phyloP scores from a whole-genome alignment of 2,113 vertebrate species.

The Hypanus sabinus region DNA sequence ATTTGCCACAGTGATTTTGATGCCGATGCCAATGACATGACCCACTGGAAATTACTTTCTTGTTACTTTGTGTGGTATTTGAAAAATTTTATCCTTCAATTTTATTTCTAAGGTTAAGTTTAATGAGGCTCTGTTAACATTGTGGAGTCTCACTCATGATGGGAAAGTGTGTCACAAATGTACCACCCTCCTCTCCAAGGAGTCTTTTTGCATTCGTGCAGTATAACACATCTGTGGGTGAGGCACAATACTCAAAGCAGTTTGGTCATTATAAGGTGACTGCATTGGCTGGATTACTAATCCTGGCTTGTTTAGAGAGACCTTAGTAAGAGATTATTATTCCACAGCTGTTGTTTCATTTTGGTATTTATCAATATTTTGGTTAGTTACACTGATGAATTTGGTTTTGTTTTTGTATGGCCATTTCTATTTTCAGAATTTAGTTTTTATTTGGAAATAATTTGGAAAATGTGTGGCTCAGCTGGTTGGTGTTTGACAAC shows the following conservation, averaged over 20 bases:
- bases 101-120: conserved; percentile 15
- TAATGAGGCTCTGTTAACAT: background rate
- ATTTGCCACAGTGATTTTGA: background rate
- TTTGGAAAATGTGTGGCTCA: too few species aligned
- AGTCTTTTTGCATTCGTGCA: background rate
- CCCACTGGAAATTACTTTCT: background rate
- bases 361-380: background rate
- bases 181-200: background rate
- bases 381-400: background rate
- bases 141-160: background rate
- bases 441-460: background rate
- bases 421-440: background rate
- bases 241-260: background rate
- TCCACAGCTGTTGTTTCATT: background rate
- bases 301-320: background rate
- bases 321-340: background rate
- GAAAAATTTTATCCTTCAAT: background rate
- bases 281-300: background rate
- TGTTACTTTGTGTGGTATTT: background rate
- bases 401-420: background rate
- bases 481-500: too few species aligned
- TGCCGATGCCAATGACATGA: background rate
- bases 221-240: background rate
- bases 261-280: background rate
- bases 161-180: background rate